phyloP scores from a whole-genome alignment of 2,113 vertebrate genomes.

The Cephalopholis sonnerati region DNA sequence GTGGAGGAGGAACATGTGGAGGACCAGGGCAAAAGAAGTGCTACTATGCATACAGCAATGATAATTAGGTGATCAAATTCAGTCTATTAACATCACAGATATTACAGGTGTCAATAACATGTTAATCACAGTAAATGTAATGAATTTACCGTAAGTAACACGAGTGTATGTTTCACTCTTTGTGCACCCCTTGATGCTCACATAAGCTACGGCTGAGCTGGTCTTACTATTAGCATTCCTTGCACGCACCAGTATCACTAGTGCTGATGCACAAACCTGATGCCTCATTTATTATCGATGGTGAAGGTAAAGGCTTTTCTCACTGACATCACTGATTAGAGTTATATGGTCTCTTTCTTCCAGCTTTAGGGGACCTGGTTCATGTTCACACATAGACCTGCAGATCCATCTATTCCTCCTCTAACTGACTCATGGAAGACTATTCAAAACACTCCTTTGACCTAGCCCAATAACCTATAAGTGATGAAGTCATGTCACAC shows the following conservation, averaged over 20 bases:
- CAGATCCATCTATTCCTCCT: neutral
- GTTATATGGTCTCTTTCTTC: neutral
- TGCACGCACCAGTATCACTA: too few species aligned
- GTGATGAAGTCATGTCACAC: slow-evolving; percentile 4
- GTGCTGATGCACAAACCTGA: neutral
- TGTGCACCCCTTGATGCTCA: neutral
- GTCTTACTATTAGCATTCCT: neutral
- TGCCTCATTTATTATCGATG: neutral
- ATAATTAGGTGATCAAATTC: neutral
- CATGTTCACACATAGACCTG: neutral
- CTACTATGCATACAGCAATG: too few species aligned
- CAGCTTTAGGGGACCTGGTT: neutral
- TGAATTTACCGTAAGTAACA: neutral
- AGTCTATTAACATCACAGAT: neutral
- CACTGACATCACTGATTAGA: neutral
- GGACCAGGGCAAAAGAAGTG: too few species aligned
- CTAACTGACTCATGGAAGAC: neutral
- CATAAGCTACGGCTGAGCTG: neutral
- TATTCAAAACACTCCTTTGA: neutral
- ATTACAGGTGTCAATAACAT: neutral
- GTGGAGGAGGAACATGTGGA: neutral
- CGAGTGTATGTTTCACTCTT: neutral
- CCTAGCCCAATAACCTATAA: neutral
- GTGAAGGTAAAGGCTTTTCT: neutral
- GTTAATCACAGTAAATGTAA: neutral